Percentiles rank a stretch among this genome's conserved stretches.
phyloP scores from a whole-genome alignment of 2,888 invertebrate species.

The Acanthosepion esculentum region DNA sequence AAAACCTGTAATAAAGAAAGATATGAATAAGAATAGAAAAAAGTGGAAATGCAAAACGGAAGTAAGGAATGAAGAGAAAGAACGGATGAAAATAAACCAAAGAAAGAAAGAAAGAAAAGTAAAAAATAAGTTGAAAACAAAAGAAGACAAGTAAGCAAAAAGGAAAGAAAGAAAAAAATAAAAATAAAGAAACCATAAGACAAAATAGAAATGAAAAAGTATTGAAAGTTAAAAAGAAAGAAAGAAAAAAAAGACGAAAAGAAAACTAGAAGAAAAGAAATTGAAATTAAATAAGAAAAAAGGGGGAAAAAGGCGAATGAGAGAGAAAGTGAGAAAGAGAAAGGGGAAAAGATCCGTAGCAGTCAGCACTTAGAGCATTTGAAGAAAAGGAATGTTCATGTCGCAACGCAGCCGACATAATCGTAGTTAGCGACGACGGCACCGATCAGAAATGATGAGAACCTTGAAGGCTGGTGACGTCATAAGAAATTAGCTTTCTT shows the following conservation, averaged over 20 bases:
- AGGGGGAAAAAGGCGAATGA: not conserved
- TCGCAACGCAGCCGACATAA: not conserved
- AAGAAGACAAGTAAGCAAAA: not conserved
- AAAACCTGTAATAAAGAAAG: not conserved
- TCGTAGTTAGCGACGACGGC: not conserved
- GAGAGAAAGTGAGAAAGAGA: conserved; percentile 44
- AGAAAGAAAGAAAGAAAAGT: not conserved
- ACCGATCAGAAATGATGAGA: not conserved
- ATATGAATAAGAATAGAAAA: not conserved
- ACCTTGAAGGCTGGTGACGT: not conserved
- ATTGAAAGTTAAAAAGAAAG: not conserved
- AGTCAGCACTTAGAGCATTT: not conserved
- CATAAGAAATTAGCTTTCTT: not conserved
- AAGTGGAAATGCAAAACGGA: not conserved
- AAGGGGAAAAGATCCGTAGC: not conserved
- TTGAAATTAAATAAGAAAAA: not conserved
- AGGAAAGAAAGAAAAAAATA: not conserved
- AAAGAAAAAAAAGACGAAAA: not conserved
- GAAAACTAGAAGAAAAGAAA: not conserved
- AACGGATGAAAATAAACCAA: not conserved
- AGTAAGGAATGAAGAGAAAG: not conserved
- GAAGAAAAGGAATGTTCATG: not conserved
- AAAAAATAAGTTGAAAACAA: not conserved
- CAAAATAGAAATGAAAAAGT: not conserved
- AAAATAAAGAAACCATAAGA: not conserved